Evolutionary conservation across 1,140 invertebrate species (phyloP).

Genomic region (Akabosia matsudoensis): DNA sequence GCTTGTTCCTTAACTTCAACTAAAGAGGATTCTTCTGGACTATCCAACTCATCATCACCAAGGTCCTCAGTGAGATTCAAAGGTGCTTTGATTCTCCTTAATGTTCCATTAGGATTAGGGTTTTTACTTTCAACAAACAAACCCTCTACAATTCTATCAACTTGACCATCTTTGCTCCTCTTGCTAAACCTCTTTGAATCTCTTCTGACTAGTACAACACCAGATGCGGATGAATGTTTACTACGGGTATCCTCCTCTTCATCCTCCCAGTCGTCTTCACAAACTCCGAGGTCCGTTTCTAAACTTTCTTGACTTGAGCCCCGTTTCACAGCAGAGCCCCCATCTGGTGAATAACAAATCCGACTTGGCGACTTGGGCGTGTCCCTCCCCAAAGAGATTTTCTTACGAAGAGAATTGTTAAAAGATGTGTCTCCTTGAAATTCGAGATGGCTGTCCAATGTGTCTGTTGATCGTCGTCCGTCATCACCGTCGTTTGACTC

Average conservation of each 20-base stretch:
- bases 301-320: slow-evolving; percentile 32
- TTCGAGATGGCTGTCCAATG: not conserved
- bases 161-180: slow-evolving; percentile 30
- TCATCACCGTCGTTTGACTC: not conserved
- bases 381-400: slow-evolving; percentile 28
- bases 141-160: slow-evolving; percentile 43
- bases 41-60: slow-evolving; percentile 20
- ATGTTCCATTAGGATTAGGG: slow-evolving; percentile 38
- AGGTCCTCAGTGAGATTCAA: slow-evolving; percentile 37
- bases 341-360: not conserved
- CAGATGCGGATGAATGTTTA: slow-evolving; percentile 23
- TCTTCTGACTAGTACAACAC: slow-evolving; percentile 37
- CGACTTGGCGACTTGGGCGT: slow-evolving; percentile 12
- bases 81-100: slow-evolving; percentile 40
- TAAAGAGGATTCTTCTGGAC: slow-evolving; percentile 23
- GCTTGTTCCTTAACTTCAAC: slow-evolving; percentile 15
- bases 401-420: slow-evolving; percentile 35
- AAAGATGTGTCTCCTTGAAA: slow-evolving; percentile 17
- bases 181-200: slow-evolving; percentile 45
- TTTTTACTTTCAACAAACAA: slow-evolving; percentile 47
- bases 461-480: not conserved
- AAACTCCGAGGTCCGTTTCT: slow-evolving; percentile 38
- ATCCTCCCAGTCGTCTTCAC: slow-evolving; percentile 41
- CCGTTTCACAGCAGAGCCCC: not conserved
- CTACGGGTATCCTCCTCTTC: slow-evolving; percentile 23